These are phyloP conservation scores for Agrotis clavis DNA, from an alignment of 2,888 invertebrate species.

Conservation along the genomic window DNA sequence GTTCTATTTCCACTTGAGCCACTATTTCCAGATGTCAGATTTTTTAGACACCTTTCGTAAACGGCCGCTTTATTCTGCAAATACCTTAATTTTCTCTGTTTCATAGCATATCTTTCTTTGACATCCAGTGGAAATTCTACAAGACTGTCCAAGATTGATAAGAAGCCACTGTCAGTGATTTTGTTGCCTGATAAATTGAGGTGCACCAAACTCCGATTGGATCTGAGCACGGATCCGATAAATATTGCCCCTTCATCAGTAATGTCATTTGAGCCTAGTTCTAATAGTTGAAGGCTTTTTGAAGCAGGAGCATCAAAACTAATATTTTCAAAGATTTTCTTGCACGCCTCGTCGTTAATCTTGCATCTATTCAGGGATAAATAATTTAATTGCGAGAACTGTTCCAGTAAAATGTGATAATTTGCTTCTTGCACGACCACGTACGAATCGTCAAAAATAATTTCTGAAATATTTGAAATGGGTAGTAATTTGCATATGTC, in stretches of 20 bases:
- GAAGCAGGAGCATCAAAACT: slow-evolving; percentile 58
- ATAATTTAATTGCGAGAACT: slow-evolving; percentile 69
- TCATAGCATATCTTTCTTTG: slow-evolving; percentile 65
- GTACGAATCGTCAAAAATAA: slow-evolving; percentile 75
- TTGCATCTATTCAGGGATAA: slow-evolving; percentile 77
- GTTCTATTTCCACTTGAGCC: not conserved
- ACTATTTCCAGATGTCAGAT: slow-evolving; percentile 39
- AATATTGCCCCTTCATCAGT: slow-evolving; percentile 72
- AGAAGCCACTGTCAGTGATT: slow-evolving; percentile 73
- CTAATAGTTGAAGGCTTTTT: slow-evolving; percentile 68
- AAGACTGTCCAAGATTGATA: slow-evolving; percentile 69
- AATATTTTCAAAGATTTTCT: slow-evolving; percentile 69
- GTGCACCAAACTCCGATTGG: slow-evolving; percentile 75
- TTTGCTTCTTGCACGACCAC: slow-evolving; percentile 72
- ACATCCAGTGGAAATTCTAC: slow-evolving; percentile 70
- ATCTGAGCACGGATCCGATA: slow-evolving; percentile 72
- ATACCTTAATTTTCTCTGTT: slow-evolving; percentile 59
- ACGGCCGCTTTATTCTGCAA: slow-evolving; percentile 57
- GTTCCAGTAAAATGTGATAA: slow-evolving; percentile 73
- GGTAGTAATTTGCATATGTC: slow-evolving; percentile 75
- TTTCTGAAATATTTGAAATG: slow-evolving; percentile 76
- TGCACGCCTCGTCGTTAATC: slow-evolving; percentile 71
- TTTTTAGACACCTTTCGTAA: slow-evolving; percentile 62
- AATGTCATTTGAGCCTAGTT: slow-evolving; percentile 76
- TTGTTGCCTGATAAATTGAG: slow-evolving; percentile 77